These are phyloP conservation scores for Allobates femoralis DNA, from an alignment of 2,797 vertebrate genomes.

Conservation along the genomic window DNA sequence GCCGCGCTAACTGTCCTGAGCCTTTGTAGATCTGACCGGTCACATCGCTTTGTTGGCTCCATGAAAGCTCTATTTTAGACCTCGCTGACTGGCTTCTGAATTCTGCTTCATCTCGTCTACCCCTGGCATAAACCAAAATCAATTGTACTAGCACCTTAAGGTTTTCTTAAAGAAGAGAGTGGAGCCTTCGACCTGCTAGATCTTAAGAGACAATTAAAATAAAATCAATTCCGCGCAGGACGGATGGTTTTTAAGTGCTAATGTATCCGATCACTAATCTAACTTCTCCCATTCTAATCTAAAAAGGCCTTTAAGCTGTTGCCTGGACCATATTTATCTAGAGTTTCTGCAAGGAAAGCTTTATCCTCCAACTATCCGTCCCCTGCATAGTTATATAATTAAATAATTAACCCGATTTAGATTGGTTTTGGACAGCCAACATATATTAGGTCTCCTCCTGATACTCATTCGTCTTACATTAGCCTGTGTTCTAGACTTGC, in stretches of 20 bases:
- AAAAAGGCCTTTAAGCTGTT: constrained; percentile 18
- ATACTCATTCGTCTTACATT: constrained; percentile 16
- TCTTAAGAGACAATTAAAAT: constrained; percentile 42
- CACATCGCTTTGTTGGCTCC: not conserved
- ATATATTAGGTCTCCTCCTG: not conserved
- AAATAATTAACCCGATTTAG: constrained; percentile 25
- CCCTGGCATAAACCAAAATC: constrained; percentile 13
- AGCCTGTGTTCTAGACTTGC: not conserved
- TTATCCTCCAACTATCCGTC: constrained; percentile 7
- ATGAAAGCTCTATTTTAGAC: not conserved
- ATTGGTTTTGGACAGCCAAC: constrained; percentile 5
- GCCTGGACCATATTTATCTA: constrained; percentile 5
- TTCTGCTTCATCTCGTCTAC: not conserved
- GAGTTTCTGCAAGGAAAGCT: not conserved
- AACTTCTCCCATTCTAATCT: constrained; percentile 19
- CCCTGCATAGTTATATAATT: constrained; percentile 9
- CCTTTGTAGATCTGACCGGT: not conserved
- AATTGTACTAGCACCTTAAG: constrained; percentile 36
- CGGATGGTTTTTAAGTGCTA: constrained; percentile 38
- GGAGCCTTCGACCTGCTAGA: constrained; percentile 17
- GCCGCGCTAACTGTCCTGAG: not conserved
- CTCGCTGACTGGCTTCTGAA: not conserved
- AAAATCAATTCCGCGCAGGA: constrained; percentile 30
- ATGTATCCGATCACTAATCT: constrained; percentile 33
- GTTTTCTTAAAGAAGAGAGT: constrained; percentile 30